A percentile compares a stretch with the other conserved stretches of the same genome.
phyloP scores from a whole-genome alignment of 2,113 vertebrate species.

The Xenopus tropicalis region DNA sequence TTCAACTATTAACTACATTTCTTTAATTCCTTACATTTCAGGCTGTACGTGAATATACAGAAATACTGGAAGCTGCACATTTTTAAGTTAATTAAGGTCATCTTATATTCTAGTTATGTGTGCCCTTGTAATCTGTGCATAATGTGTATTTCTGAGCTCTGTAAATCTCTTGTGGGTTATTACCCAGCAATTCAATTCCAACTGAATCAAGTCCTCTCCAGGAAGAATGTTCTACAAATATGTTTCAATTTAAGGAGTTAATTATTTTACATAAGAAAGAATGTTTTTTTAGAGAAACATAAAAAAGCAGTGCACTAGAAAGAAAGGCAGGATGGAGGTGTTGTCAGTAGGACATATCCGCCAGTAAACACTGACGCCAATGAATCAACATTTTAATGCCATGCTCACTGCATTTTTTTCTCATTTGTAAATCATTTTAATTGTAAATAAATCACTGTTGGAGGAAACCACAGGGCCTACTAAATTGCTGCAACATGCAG shows the following conservation, averaged over 20 bases:
- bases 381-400: constrained; percentile 1
- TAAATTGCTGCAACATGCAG: constrained; percentile 13
- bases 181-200: no score
- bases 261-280: neutral
- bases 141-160: no score
- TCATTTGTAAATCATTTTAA: constrained; percentile 27
- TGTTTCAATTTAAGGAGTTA: neutral
- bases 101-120: no score
- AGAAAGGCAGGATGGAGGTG: neutral
- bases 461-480: neutral
- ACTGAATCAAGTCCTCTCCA: no score
- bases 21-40: no score
- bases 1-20: no score
- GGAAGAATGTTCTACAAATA: no score
- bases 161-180: no score
- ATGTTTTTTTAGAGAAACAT: constrained; percentile 7
- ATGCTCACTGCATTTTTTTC: constrained; percentile 20
- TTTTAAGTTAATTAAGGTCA: no score
- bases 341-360: constrained; percentile 2
- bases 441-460: constrained; percentile 26
- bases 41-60: no score
- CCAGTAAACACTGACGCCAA: neutral
- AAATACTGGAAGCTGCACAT: no score
- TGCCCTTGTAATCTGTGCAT: no score
- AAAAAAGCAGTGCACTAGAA: neutral